phyloP scores from a whole-genome alignment of 2,113 vertebrate species.

The Zonotrichia leucophrys region DNA sequence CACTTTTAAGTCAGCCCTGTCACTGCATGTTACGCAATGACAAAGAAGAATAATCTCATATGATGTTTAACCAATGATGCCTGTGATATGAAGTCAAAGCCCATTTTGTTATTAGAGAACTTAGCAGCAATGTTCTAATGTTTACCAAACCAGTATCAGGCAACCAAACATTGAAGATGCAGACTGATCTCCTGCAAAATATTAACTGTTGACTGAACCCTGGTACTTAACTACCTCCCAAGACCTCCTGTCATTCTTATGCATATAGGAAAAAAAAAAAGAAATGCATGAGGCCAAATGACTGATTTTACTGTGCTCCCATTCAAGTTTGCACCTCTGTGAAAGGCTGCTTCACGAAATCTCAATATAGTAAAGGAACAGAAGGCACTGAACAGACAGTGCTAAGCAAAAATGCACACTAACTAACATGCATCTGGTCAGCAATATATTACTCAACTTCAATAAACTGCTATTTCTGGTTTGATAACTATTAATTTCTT shows the following conservation, averaged over 20 bases:
- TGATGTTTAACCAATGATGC: neutral
- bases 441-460: neutral
- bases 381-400: neutral
- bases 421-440: neutral
- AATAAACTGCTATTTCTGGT: slow-evolving; percentile 41
- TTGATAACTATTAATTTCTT: slow-evolving; percentile 9
- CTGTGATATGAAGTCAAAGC: neutral
- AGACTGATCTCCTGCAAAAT: neutral
- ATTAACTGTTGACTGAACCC: neutral
- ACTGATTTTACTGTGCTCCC: neutral
- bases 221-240: neutral
- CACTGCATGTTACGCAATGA: neutral
- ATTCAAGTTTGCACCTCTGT: neutral
- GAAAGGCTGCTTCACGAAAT: neutral
- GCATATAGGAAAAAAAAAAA: neutral
- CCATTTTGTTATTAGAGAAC: slow-evolving; percentile 4
- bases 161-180: neutral
- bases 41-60: neutral
- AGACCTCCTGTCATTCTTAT: neutral
- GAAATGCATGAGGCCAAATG: neutral
- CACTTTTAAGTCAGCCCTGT: neutral
- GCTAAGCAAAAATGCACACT: neutral
- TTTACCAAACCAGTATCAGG: neutral
- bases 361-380: neutral
- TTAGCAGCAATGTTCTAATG: neutral